phyloP scores from a whole-genome alignment of 2,797 vertebrate species.

The Anguilla anguilla region DNA sequence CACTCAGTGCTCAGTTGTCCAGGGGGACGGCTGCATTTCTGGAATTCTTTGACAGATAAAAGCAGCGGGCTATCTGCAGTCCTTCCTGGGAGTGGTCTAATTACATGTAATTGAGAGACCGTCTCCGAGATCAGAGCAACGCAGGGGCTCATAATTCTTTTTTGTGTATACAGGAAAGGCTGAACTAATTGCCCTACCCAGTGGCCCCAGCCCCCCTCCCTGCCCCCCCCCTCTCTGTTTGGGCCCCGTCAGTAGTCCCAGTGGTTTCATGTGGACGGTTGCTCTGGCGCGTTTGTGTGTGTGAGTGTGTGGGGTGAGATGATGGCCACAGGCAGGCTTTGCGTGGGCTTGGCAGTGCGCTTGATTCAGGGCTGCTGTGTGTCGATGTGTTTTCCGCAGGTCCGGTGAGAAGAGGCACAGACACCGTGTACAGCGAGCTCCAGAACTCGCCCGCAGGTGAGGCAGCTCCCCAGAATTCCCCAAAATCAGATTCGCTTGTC shows the following conservation, averaged over 20 bases:
- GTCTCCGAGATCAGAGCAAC: slow-evolving; percentile 49
- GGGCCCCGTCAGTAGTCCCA: neutral
- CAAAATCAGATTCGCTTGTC: neutral
- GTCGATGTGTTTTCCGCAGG: slow-evolving; percentile 70
- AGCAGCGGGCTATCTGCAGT: slow-evolving; percentile 20
- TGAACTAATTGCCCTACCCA: slow-evolving; percentile 52
- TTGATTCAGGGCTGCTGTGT: neutral
- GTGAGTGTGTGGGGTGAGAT: neutral
- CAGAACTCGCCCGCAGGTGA: slow-evolving; percentile 82
- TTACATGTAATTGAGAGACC: slow-evolving; percentile 60
- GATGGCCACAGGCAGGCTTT: neutral
- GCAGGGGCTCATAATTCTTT: slow-evolving; percentile 45
- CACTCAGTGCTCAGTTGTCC: neutral
- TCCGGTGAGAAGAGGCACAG: slow-evolving; percentile 82
- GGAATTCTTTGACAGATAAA: slow-evolving; percentile 62
- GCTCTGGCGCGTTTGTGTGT: neutral
- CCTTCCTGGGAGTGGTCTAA: slow-evolving; percentile 68
- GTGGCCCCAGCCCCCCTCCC: neutral
- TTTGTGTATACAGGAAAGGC: slow-evolving; percentile 74
- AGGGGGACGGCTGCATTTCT: slow-evolving; percentile 29
- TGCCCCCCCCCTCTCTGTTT: neutral
- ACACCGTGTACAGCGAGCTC: slow-evolving; percentile 94
- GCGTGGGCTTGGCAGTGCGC: neutral
- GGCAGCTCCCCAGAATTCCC: slow-evolving; percentile 40
- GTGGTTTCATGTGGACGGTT: neutral